These are phyloP conservation scores for Isurus oxyrinchus DNA, from an alignment of 2,113 vertebrate genomes.

Conservation along the genomic window DNA sequence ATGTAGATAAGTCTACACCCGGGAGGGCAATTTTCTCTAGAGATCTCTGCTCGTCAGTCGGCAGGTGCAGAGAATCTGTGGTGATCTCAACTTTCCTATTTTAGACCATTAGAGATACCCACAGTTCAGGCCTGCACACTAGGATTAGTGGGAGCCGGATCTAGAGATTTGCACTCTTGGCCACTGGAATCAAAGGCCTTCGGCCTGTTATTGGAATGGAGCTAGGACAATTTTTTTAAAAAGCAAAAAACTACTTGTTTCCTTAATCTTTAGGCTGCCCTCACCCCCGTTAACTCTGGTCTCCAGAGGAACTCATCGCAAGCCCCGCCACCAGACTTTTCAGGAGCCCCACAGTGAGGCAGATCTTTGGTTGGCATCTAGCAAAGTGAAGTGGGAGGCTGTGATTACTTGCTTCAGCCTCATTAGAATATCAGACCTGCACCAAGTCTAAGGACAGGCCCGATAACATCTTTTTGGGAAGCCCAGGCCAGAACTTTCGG, in stretches of 20 bases:
- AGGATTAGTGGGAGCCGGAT: background rate
- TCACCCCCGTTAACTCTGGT: background rate
- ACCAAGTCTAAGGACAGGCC: background rate
- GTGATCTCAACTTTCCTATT: no score
- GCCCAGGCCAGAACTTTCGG: background rate
- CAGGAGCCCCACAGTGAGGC: background rate
- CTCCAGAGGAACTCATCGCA: background rate
- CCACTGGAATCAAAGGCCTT: background rate
- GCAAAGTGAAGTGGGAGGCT: background rate
- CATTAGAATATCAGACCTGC: background rate
- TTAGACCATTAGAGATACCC: no score
- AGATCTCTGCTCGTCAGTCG: no score
- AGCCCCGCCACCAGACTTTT: no score
- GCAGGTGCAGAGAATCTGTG: no score
- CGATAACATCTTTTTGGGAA: background rate
- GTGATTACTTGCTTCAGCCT: background rate
- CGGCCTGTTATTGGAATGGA: background rate
- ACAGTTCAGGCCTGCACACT: no score
- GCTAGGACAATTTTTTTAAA: background rate
- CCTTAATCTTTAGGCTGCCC: background rate
- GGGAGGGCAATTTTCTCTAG: no score
- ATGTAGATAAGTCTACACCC: no score
- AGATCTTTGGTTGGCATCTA: background rate
- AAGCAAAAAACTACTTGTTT: background rate
- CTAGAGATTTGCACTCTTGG: background rate